phyloP scores from a whole-genome alignment of 23 tunicate species.

The Styela plicata region DNA sequence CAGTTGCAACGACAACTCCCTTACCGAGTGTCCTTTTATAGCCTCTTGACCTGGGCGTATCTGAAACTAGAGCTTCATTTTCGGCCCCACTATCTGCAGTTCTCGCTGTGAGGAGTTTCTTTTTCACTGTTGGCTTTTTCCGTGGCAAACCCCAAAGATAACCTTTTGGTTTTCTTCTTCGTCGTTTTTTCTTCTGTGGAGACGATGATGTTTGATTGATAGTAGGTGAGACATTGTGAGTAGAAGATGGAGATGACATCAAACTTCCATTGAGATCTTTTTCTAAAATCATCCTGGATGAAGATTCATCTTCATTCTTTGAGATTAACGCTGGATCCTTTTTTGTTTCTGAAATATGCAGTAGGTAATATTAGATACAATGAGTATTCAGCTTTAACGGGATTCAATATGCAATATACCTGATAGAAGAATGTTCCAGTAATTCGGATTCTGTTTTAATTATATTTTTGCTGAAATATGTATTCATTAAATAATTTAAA shows the following conservation, averaged over 20 bases:
- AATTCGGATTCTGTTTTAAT: too few relatives aligned
- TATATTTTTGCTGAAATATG: too few relatives aligned
- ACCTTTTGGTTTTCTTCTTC: slow-evolving; percentile 66
- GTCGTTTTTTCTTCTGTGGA: slow-evolving; percentile 28
- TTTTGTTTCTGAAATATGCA: not conserved
- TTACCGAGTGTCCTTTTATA: not conserved
- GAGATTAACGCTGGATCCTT: not conserved
- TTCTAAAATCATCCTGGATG: not conserved
- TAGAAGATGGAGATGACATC: not conserved
- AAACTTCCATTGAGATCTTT: not conserved
- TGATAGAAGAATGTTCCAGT: too few relatives aligned
- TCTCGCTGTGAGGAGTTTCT: not conserved
- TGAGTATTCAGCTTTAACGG: too few relatives aligned
- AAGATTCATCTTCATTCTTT: too few relatives aligned
- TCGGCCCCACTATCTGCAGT: not conserved
- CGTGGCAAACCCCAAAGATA: slow-evolving; percentile 62
- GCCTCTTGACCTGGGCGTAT: not conserved
- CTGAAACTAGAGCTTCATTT: not conserved
- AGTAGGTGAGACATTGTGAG: not conserved
- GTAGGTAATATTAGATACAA: too few relatives aligned
- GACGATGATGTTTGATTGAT: not conserved
- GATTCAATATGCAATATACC: too few relatives aligned
- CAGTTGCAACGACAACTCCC: slow-evolving; percentile 16
- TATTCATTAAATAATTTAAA: too few relatives aligned
- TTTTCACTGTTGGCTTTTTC: not conserved